Evolutionary conservation across 2,888 invertebrate species (phyloP).

Genomic region (Pseudococcus longispinus): DNA sequence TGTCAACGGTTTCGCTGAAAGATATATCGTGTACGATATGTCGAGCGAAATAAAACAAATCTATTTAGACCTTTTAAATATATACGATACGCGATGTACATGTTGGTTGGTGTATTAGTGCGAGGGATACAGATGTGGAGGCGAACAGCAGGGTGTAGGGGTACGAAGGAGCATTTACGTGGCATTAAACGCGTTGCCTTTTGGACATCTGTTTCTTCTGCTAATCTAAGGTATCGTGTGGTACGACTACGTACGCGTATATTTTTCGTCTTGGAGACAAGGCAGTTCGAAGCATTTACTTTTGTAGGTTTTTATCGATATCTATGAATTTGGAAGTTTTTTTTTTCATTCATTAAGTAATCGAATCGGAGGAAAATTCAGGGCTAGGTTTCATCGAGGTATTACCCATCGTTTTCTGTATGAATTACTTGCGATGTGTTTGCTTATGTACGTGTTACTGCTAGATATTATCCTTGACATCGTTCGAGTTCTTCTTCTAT

Average conservation of each 20-base stretch:
- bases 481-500: neutral
- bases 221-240: neutral
- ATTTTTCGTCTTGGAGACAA: too few relatives aligned
- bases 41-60: constrained; percentile 23
- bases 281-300: too few relatives aligned
- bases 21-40: constrained; percentile 9
- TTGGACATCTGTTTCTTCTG: neutral
- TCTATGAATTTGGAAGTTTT: too few relatives aligned
- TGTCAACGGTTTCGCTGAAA: neutral
- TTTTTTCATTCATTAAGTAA: neutral
- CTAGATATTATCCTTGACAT: neutral
- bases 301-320: too few relatives aligned
- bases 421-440: neutral
- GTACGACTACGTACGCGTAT: neutral
- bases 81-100: neutral
- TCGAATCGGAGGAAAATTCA: neutral
- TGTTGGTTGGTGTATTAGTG: neutral
- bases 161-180: neutral
- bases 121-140: neutral
- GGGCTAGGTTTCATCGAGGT: neutral
- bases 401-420: too few relatives aligned
- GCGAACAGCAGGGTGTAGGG: neutral
- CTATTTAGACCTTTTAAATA: constrained; percentile 20
- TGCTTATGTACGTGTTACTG: neutral
- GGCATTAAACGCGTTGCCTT: neutral